Evolutionary conservation across 92 coral and sea anemone species (phyloP).

Genomic region (Hydrozoanthus gracilis): DNA sequence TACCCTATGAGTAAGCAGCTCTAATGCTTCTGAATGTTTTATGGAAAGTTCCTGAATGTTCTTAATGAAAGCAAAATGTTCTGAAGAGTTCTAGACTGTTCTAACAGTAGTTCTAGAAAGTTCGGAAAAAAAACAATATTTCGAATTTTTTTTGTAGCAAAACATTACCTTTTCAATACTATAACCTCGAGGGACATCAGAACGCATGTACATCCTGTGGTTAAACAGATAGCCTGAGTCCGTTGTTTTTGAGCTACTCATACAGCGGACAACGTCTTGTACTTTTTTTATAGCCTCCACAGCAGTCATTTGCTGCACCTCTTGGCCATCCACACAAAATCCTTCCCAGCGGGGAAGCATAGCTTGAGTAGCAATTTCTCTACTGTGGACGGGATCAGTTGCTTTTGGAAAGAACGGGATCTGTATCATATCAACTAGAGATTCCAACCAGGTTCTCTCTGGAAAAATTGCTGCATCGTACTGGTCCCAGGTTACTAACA

Average conservation of each 20-base stretch:
- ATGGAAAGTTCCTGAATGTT: too few species aligned
- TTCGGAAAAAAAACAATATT: too few species aligned
- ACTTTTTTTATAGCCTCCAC: slow-evolving; percentile 1
- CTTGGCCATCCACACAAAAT: slow-evolving; percentile 2
- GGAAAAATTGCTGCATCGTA: slow-evolving; percentile 11
- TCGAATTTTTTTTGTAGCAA: too few species aligned
- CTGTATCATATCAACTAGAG: neutral
- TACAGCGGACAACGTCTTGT: neutral
- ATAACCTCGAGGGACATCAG: neutral
- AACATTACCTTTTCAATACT: slow-evolving; percentile 2
- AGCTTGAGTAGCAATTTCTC: slow-evolving; percentile 11
- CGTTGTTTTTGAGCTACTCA: neutral
- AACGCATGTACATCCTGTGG: neutral
- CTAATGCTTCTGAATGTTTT: too few species aligned
- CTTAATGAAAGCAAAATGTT: too few species aligned
- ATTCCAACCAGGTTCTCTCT: neutral
- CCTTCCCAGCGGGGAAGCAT: slow-evolving; percentile 28
- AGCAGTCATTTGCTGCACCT: slow-evolving; percentile 2
- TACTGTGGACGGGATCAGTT: neutral
- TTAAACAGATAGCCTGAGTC: neutral
- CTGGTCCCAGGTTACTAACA: neutral
- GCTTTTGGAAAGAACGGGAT: neutral
- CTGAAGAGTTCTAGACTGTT: too few species aligned
- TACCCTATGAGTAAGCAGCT: too few species aligned
- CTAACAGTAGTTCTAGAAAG: too few species aligned